Evolutionary conservation across 2,797 vertebrate species (phyloP).

Genomic region (Danio kyathit): DNA sequence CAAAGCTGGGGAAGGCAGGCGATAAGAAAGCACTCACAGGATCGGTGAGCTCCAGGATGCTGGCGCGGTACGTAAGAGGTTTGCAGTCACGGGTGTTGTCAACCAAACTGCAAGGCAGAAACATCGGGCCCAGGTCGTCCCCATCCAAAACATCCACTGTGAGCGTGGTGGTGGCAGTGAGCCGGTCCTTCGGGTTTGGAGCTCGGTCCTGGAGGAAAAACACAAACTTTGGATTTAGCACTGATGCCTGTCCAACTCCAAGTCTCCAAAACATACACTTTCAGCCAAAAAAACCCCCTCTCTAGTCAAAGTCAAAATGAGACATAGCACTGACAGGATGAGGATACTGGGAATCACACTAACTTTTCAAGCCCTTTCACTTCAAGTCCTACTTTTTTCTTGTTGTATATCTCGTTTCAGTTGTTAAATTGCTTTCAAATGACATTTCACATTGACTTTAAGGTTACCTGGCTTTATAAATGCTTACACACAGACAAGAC

Average conservation of each 20-base stretch:
- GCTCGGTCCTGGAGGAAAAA: slow-evolving; percentile 86
- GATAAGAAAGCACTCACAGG: slow-evolving; percentile 80
- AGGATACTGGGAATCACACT: too few relatives aligned
- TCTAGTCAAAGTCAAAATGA: too few relatives aligned
- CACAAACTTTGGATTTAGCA: slow-evolving; percentile 5
- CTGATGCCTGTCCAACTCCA: background rate
- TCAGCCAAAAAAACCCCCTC: slow-evolving; percentile 42
- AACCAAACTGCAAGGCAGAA: slow-evolving; percentile 92
- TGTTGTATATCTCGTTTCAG: too few relatives aligned
- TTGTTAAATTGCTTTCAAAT: too few relatives aligned
- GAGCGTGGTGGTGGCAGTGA: slow-evolving; percentile 92
- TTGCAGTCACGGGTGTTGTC: slow-evolving; percentile 92
- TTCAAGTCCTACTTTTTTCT: too few relatives aligned
- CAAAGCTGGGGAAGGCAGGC: too few relatives aligned
- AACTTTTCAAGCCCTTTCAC: too few relatives aligned
- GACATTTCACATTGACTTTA: too few relatives aligned
- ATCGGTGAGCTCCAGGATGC: slow-evolving; percentile 87
- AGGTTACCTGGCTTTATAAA: too few relatives aligned
- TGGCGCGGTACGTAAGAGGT: slow-evolving; percentile 90
- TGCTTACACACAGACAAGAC: too few relatives aligned
- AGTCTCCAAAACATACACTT: background rate
- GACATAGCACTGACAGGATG: too few relatives aligned
- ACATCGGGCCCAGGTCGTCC: slow-evolving; percentile 96
- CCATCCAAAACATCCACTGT: slow-evolving; percentile 94
- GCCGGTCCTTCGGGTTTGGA: slow-evolving; percentile 86